Evolutionary conservation across 2,113 vertebrate genomes (phyloP).

Genomic region (Mastomys coucha): DNA sequence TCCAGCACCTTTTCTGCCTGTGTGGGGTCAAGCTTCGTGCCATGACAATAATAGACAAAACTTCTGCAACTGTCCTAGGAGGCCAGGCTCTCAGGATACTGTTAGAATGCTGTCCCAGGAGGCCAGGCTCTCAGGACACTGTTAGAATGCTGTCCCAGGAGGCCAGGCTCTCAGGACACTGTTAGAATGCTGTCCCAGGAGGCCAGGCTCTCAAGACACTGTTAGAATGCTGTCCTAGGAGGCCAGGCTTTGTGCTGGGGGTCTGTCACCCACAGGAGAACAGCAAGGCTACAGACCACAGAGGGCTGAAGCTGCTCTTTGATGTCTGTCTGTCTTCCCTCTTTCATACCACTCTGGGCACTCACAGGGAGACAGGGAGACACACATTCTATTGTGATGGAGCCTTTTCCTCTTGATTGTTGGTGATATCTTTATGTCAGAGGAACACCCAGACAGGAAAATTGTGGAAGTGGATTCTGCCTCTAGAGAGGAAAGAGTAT

Average conservation of each 20-base stretch:
- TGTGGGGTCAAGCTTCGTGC: not conserved
- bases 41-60: not conserved
- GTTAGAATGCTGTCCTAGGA: not conserved
- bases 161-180: too few species aligned
- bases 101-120: too few species aligned
- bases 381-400: too few species aligned
- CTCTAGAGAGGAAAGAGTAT: not conserved
- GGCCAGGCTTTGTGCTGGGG: not conserved
- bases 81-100: too few species aligned
- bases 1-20: not conserved
- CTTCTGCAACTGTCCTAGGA: not conserved
- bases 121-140: too few species aligned
- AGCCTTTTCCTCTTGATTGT: not conserved
- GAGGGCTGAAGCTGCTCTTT: not conserved
- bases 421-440: not conserved
- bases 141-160: too few species aligned
- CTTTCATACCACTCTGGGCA: too few species aligned
- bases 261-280: not conserved
- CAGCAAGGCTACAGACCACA: not conserved
- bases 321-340: rapidly evolving
- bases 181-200: too few species aligned
- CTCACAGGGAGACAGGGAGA: not conserved
- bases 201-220: too few species aligned
- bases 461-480: not conserved
- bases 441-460: not conserved